Conservation (phyloP, 1,140 invertebrate species). For the Helicoverpa zea region DNA sequence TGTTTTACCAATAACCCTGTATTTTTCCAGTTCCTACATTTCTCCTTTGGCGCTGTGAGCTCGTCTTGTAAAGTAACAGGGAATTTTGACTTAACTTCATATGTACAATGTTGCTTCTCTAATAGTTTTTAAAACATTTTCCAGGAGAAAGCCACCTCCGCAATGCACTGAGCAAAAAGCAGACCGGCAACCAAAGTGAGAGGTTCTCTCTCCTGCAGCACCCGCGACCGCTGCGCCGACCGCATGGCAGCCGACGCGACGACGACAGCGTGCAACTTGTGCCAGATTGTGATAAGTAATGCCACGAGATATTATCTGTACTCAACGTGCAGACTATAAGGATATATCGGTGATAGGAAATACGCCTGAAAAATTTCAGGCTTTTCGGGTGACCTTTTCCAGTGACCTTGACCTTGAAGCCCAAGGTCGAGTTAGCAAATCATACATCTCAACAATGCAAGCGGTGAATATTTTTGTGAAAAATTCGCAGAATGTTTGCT, state of each 20-base stretch:
- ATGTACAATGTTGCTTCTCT: not conserved
- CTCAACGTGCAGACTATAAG: not conserved
- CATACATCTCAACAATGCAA: not conserved
- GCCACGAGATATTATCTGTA: slow-evolving; percentile 16
- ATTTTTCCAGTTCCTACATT: too few relatives aligned
- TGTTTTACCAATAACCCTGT: too few relatives aligned
- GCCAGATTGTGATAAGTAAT: slow-evolving; percentile 80
- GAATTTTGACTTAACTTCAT: too few relatives aligned
- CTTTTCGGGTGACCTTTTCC: not conserved
- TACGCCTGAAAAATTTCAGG: not conserved
- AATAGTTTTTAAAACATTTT: slow-evolving; percentile 50
- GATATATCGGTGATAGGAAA: not conserved
- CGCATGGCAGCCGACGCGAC: slow-evolving; percentile 62
- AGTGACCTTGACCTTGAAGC: slow-evolving; percentile 22
- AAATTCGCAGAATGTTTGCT: slow-evolving; percentile 13
- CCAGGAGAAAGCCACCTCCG: slow-evolving; percentile 83
- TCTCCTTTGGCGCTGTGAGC: too few relatives aligned
- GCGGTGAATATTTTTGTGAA: not conserved
- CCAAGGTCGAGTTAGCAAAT: not conserved
- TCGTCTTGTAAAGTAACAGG: too few relatives aligned
- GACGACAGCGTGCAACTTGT: slow-evolving; percentile 83
- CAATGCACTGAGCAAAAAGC: slow-evolving; percentile 76
- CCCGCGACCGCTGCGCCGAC: slow-evolving; percentile 74
- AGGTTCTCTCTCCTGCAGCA: slow-evolving; percentile 81
- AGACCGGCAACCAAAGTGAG: slow-evolving; percentile 67